A percentile compares a stretch with the other conserved stretches of the same genome.
phyloP scores from a whole-genome alignment of 2,797 vertebrate species.

The Sibirionetta formosa region DNA sequence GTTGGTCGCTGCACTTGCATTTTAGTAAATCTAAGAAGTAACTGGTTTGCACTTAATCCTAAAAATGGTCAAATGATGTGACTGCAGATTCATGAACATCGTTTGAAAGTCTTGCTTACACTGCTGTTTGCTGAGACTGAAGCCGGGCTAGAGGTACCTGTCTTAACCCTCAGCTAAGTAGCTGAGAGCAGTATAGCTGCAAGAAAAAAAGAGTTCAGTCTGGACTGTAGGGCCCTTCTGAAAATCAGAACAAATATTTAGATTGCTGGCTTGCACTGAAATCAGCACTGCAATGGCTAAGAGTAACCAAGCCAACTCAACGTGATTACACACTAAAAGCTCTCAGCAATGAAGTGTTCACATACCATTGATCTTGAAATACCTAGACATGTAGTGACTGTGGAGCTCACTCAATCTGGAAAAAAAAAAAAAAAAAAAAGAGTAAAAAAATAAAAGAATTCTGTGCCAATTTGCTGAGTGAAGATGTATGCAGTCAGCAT shows the following conservation, averaged over 20 bases:
- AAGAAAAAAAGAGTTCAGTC: background rate
- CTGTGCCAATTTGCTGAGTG: background rate
- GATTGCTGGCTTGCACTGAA: background rate
- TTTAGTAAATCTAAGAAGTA: background rate
- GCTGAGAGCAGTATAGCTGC: background rate
- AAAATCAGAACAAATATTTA: conserved; percentile 40
- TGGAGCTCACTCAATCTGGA: background rate
- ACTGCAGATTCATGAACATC: background rate
- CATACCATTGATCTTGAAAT: background rate
- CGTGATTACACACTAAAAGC: background rate
- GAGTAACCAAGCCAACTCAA: background rate
- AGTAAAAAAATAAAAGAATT: background rate
- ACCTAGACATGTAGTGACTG: background rate
- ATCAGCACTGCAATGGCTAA: background rate
- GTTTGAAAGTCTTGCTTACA: background rate
- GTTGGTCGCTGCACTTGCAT: background rate
- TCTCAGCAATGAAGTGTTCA: background rate
- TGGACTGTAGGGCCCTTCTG: background rate
- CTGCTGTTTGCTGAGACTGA: background rate
- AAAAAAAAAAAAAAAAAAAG: fast-evolving
- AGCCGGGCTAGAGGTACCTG: background rate
- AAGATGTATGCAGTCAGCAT: background rate
- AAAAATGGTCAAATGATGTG: background rate
- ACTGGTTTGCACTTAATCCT: background rate
- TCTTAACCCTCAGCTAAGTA: background rate